Percentiles rank a stretch among this genome's conserved stretches.
Conservation (phyloP, 2,888 invertebrate genomes). For the Neoscelio sp. region DNA sequence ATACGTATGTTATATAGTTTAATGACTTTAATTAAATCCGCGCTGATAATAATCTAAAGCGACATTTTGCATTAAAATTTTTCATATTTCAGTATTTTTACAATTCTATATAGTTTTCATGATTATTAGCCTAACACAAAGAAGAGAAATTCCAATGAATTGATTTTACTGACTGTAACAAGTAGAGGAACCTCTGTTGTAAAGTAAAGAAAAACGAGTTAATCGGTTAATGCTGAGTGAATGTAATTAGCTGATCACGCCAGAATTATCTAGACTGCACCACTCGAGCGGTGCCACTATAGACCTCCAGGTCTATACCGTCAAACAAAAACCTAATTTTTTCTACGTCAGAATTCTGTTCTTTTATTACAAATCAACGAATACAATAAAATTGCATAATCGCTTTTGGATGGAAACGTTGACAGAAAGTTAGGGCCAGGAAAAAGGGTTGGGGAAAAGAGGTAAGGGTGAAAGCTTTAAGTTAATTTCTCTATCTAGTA, state of each 20-base stretch:
- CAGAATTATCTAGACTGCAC: no score
- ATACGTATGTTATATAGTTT: not conserved
- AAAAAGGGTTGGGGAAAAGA: slow-evolving; percentile 19
- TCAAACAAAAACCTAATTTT: slow-evolving; percentile 7
- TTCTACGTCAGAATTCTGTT: slow-evolving; percentile 1
- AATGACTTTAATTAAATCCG: slow-evolving; percentile 7
- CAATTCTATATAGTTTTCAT: no score
- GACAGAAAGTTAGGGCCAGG: slow-evolving; percentile 7
- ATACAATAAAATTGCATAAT: slow-evolving; percentile 35
- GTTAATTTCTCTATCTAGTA: slow-evolving; percentile 40
- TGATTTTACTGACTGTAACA: no score
- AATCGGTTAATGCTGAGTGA: no score
- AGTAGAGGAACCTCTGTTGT: no score
- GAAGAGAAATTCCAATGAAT: no score
- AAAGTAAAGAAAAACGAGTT: no score
- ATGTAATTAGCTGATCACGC: no score
- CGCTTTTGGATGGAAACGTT: slow-evolving; percentile 16
- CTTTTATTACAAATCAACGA: slow-evolving; percentile 18
- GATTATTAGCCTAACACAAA: no score
- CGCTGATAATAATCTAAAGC: slow-evolving; percentile 9
- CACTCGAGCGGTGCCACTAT: no score
- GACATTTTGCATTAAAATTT: no score
- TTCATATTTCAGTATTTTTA: not conserved
- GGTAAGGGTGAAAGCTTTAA: slow-evolving; percentile 37
- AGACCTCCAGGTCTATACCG: no score